Conservation (phyloP, 2,888 invertebrate species). For the Acleris laterana region DNA sequence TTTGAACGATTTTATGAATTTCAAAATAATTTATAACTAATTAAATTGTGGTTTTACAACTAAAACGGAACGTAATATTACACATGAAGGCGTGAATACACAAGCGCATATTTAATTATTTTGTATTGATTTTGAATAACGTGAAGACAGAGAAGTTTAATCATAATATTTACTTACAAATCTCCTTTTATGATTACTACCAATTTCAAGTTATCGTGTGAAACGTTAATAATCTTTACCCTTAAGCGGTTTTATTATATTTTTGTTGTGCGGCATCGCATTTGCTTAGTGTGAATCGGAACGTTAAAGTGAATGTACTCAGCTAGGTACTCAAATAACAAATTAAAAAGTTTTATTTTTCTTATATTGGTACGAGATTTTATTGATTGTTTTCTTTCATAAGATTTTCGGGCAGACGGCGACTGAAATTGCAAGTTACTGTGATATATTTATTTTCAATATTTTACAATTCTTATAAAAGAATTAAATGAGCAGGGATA, state of each 20-base stretch:
- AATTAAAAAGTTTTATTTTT: constrained; percentile 85
- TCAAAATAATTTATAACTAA: too few relatives aligned
- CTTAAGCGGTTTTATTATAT: background rate
- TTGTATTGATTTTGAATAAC: too few relatives aligned
- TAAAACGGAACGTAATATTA: constrained; percentile 15
- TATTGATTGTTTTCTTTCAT: constrained; percentile 86
- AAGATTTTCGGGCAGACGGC: constrained; percentile 85
- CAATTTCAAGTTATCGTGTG: background rate
- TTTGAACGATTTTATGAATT: too few relatives aligned
- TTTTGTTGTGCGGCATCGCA: constrained; percentile 3
- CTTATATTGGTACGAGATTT: constrained; percentile 85
- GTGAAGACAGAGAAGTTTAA: background rate
- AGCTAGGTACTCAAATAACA: constrained; percentile 78
- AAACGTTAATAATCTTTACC: background rate
- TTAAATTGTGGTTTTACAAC: background rate
- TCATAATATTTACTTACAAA: background rate
- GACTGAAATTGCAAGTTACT: constrained; percentile 85
- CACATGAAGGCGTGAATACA: constrained; percentile 16
- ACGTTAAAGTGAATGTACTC: constrained; percentile 83
- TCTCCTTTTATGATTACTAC: background rate
- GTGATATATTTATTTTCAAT: constrained; percentile 85
- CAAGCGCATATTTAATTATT: background rate
- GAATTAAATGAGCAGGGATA: constrained; percentile 85
- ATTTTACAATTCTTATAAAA: constrained; percentile 83
- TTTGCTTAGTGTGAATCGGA: constrained; percentile 60